Base-by-base conservation (phyloP, 2,888 invertebrate genomes). In the Pristionchus arcanus region DNA sequence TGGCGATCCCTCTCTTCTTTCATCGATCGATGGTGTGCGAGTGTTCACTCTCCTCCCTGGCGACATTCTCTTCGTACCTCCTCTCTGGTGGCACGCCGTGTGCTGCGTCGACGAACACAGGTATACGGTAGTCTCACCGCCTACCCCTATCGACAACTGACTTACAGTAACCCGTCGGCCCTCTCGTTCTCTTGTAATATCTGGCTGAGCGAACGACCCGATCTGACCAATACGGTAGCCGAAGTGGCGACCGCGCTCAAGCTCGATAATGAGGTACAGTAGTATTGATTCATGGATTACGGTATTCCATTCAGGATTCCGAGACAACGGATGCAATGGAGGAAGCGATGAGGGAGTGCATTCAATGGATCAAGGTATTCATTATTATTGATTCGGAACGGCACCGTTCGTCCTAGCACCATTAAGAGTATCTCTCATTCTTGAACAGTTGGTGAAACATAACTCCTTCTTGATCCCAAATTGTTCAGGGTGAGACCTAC, bases 1-100 rank as follows among this genome's bases (percentile, higher is more conserved):
- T 16, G 89, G 81, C 31, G 81, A 89, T 77, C 89, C 89, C 21
- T 77, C 77, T 13, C 11, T 53, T 37, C 89, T 89, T 42, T 81
- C 77, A 19, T 77, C 49, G 25, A 90, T 94, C 16, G 91, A 95
- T 16, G 92, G 93, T 49, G 96, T 96, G 0, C 93, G 95, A 91
- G 95, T 97, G 91, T 96, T 98, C 55, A 96, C 96, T 89, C 95
- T 98, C 87, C 96, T 97, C 83, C 97, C 98, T 19, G 98, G 98
- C 0, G 97, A 98, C 95, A 97, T 98, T 0, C 96, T 99, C 63
- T 96, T 97, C 94, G 97, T 99, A 15, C 98, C 98, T 0, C 96
- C 97, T 91, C 97, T 97, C 91, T 99, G 98, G 98, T 99, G 98
- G 89, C 89, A 89, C 66, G 77, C 81, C 34, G 63, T 66, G 19